Base-by-base conservation (phyloP, 2,888 invertebrate genomes). In the Andrena hattorfiana region DNA sequence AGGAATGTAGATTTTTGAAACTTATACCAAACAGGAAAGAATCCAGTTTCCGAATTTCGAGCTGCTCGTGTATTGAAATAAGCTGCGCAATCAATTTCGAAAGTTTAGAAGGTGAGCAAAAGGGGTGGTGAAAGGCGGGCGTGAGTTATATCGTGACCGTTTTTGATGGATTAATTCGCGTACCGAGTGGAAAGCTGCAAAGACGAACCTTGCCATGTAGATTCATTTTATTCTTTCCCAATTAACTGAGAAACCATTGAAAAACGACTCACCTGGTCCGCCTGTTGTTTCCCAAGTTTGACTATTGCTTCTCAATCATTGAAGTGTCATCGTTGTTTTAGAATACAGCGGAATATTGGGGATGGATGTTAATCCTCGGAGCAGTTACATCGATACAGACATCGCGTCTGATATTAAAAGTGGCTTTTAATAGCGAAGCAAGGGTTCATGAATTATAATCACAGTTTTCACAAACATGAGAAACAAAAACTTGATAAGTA, bases 111-210 rank as follows among this genome's bases (percentile, higher is more conserved):
- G 81, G 88, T 86, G 75, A 78, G 72, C 78, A 78, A 85, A 86
- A 85, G 77, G 75, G 72, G 62, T 28, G 66, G 67, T 85, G 81
- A 84, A 89, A 86, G 80, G 75, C 85, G 89, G 88, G 90, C 77
- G 86, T 88, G 89, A 89, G 89, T 89, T 87, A 87, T 89, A 87
- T 85, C 86, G 89, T 87, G 88, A 87, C 87, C 87, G 89, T 92
- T 91, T 42, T 91, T 92, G 92, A 92, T 93, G 91, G 91, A 93
- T 92, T 92, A 93, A 93, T 92, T 92, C 91, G 87, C 88, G 89
- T 90, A 88, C 86, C 84, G 88, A 92, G 88, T 87, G 89, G 92
- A 93, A 92, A 87, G 91, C 80, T 85, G 74, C 89, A 87, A 89
- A 86, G 87, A 89, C 89, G 74, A 87, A 83, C 85, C 88, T 85